Percentiles rank a stretch among this genome's conserved stretches.
These are phyloP conservation scores for Ailuropoda melanoleuca DNA, from an alignment of 2,113 vertebrate genomes.

Conservation along the genomic window DNA sequence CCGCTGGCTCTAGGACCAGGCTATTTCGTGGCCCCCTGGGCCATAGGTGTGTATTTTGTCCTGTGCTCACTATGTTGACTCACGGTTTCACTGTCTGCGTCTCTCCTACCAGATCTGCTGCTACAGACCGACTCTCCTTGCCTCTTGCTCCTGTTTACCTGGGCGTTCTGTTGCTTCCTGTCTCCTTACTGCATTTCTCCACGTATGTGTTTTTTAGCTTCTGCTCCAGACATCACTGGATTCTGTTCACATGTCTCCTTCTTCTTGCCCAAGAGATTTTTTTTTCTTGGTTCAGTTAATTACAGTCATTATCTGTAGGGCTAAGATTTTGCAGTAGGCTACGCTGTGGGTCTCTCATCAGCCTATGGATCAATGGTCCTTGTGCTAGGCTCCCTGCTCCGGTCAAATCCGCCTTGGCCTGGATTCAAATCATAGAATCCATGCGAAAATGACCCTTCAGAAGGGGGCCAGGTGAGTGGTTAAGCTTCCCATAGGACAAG, in stretches of 20 bases:
- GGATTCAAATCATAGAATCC: background rate
- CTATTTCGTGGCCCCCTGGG: too few species aligned
- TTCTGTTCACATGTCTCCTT: background rate
- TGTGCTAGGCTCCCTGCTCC: background rate
- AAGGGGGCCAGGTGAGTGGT: background rate
- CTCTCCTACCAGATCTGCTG: background rate
- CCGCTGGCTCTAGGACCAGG: fast-evolving
- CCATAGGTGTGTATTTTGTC: background rate
- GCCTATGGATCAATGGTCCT: background rate
- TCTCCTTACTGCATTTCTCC: background rate
- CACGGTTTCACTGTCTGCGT: fast-evolving
- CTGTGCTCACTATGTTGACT: background rate
- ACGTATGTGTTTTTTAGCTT: background rate
- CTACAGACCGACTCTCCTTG: background rate
- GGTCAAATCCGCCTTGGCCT: background rate
- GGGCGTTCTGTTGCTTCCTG: fast-evolving
- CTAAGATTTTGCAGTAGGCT: background rate
- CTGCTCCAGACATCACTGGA: fast-evolving
- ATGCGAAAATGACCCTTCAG: background rate
- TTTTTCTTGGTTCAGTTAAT: background rate
- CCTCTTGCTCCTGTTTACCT: background rate
- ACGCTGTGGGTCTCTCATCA: background rate
- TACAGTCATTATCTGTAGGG: background rate
- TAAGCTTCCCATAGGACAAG: background rate
- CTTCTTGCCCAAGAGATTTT: background rate